phyloP scores from a whole-genome alignment of 2,888 invertebrate species.

The Brachyptera putata region DNA sequence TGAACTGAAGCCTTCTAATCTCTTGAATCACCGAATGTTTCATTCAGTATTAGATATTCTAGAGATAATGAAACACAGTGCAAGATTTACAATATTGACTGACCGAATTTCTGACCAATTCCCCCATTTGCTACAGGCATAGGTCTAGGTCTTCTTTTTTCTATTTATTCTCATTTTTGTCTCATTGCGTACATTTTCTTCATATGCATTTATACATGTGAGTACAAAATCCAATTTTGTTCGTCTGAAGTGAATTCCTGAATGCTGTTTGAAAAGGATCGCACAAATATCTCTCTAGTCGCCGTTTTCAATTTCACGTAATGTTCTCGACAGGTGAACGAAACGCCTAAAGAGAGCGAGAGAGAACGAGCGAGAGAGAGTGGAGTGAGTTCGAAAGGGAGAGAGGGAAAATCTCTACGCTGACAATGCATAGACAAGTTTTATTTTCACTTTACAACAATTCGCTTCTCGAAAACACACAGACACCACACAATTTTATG shows the following conservation, averaged over 20 bases:
- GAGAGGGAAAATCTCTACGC: no score
- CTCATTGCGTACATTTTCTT: slow-evolving; percentile 2
- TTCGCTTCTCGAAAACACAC: background rate
- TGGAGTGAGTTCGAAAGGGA: no score
- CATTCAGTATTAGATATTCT: no score
- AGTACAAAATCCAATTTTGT: slow-evolving; percentile 33
- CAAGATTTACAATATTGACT: no score
- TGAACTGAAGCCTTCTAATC: no score
- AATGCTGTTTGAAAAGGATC: background rate
- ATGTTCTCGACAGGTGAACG: slow-evolving; percentile 30
- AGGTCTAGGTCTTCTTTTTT: background rate
- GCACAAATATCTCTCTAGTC: background rate
- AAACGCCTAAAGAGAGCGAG: no score
- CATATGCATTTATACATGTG: slow-evolving; percentile 6
- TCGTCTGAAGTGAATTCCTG: slow-evolving; percentile 21
- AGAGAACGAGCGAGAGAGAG: no score
- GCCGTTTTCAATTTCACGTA: slow-evolving; percentile 31
- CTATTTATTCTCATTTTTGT: background rate
- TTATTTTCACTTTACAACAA: slow-evolving; percentile 17
- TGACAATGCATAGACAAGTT: slow-evolving; percentile 29
- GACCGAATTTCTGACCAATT: no score
- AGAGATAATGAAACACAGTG: no score
- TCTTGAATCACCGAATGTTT: no score
- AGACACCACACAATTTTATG: slow-evolving; percentile 31
- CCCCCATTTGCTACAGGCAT: no score